Conservation (phyloP, 2,113 vertebrate genomes). For the Atlantisia rogersi region DNA sequence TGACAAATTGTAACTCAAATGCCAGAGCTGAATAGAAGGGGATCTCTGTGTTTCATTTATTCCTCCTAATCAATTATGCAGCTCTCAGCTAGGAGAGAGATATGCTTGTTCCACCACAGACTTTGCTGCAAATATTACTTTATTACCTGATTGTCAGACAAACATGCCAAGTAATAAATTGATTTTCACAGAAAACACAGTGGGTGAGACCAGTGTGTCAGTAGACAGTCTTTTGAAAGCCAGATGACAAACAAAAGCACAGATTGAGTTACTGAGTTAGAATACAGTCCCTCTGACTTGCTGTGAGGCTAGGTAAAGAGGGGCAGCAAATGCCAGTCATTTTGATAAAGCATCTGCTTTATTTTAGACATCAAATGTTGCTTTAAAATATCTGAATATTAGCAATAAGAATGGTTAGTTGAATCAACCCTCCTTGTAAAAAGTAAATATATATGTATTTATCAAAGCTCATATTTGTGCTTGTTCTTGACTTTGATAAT, state of each 20-base stretch:
- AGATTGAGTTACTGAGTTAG: neutral
- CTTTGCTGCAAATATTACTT: neutral
- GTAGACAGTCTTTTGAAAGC: neutral
- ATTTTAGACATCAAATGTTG: neutral
- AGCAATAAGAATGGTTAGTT: neutral
- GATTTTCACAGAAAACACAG: constrained; percentile 12
- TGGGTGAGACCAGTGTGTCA: neutral
- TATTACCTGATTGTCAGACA: constrained; percentile 15
- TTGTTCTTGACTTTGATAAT: neutral
- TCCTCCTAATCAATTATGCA: neutral
- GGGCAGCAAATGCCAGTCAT: neutral
- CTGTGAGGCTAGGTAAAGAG: neutral
- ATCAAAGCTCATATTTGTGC: neutral
- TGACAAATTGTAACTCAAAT: neutral
- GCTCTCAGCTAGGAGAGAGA: neutral
- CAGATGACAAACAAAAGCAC: neutral
- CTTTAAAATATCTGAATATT: neutral
- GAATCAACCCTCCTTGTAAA: neutral
- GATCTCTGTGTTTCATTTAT: neutral
- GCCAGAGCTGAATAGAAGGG: neutral
- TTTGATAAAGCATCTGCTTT: neutral
- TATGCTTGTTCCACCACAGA: neutral
- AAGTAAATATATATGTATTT: neutral
- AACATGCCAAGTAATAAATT: constrained; percentile 41
- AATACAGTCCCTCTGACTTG: neutral